These are phyloP conservation scores for Odontomachus brunneus DNA, from an alignment of 1,140 invertebrate genomes.

Conservation along the genomic window DNA sequence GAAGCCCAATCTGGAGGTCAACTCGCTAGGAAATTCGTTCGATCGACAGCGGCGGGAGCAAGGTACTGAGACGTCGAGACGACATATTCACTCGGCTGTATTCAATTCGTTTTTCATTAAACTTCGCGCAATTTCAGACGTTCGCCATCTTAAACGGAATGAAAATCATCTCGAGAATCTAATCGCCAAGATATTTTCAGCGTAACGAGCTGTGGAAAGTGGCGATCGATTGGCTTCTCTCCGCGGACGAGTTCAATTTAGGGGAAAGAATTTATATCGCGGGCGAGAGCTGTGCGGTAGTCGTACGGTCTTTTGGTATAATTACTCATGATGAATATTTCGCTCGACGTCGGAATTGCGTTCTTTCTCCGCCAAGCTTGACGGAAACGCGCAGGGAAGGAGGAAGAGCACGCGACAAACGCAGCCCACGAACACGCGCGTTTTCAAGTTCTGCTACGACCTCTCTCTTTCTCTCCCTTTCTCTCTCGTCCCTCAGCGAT, in stretches of 20 bases:
- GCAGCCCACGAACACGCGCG: conserved; percentile 24
- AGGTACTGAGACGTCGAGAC: too few species aligned
- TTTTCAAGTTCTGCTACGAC: conserved; percentile 32
- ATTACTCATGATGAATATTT: conserved; percentile 24
- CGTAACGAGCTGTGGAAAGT: too few species aligned
- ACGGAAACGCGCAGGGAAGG: conserved; percentile 35
- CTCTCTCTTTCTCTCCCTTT: background rate
- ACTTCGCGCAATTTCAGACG: too few species aligned
- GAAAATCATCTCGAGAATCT: too few species aligned
- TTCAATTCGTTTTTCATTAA: conserved; percentile 6
- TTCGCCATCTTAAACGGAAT: too few species aligned
- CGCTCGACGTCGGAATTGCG: too few species aligned
- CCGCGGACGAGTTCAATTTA: too few species aligned
- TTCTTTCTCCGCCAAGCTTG: background rate
- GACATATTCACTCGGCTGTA: background rate
- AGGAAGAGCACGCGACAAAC: conserved; percentile 31
- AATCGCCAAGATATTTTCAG: too few species aligned
- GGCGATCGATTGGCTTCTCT: too few species aligned
- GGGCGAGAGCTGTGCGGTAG: background rate
- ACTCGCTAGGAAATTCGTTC: conserved; percentile 62
- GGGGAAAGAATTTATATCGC: too few species aligned
- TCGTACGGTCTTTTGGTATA: background rate
- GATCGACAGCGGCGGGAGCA: conserved; percentile 17
- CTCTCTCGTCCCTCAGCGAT: conserved; percentile 2
- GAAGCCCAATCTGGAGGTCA: conserved; percentile 63